These are phyloP conservation scores for Dendrolimus houi DNA, from an alignment of 2,888 invertebrate species.

Conservation along the genomic window DNA sequence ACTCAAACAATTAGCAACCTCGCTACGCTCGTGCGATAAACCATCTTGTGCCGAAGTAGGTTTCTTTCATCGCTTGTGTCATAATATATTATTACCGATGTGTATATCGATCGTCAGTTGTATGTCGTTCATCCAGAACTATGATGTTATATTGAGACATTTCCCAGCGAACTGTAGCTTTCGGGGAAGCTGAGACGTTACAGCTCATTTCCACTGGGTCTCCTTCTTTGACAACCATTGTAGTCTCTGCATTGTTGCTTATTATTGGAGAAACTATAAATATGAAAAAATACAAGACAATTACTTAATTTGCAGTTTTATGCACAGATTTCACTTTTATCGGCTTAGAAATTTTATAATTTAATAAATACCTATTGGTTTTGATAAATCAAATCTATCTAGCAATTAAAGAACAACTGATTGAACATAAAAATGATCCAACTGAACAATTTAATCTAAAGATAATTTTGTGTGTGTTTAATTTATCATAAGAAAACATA, in stretches of 20 bases:
- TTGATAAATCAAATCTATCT: too few species aligned
- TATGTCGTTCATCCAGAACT: conserved; percentile 31
- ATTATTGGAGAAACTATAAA: conserved; percentile 46
- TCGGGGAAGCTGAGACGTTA: conserved; percentile 43
- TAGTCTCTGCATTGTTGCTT: conserved; percentile 17
- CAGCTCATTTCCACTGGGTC: conserved; percentile 36
- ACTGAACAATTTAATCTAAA: too few species aligned
- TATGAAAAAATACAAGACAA: too few species aligned
- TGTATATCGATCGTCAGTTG: conserved; percentile 30
- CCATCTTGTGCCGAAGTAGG: background rate
- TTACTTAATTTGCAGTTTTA: too few species aligned
- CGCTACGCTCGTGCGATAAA: background rate
- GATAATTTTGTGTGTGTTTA: too few species aligned
- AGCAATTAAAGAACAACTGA: background rate
- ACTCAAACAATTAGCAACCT: too few species aligned
- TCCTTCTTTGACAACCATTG: conserved; percentile 28
- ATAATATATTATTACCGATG: conserved; percentile 27
- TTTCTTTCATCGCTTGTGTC: too few species aligned
- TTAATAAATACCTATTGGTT: too few species aligned
- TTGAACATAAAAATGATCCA: background rate
- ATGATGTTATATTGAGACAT: conserved; percentile 34
- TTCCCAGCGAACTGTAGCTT: conserved; percentile 47
- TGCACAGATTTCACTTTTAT: too few species aligned
- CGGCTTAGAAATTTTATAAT: too few species aligned
- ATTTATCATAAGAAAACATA: too few species aligned